phyloP scores from a whole-genome alignment of 2,797 vertebrate species.

The Cichlasoma orientale region DNA sequence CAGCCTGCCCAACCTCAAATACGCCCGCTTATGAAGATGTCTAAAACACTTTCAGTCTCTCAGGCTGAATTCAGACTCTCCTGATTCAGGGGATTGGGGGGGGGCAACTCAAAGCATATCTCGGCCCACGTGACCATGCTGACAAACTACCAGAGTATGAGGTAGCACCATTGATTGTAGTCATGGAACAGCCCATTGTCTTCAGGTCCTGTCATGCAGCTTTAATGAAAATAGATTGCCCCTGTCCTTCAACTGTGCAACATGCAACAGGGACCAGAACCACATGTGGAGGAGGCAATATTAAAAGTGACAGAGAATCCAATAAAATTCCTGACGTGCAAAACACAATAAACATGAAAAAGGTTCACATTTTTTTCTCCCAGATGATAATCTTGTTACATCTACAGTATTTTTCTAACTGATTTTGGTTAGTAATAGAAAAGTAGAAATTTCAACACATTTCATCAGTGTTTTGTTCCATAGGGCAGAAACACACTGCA shows the following conservation, averaged over 20 bases:
- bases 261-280: conserved; percentile 3
- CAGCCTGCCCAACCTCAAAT: conserved; percentile 3
- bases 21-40: background rate
- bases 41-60: background rate
- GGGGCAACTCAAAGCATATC: conserved; percentile 31
- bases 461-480: conserved; percentile 40
- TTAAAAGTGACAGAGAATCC: conserved; percentile 14
- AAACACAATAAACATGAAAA: conserved; percentile 16
- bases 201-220: conserved; percentile 60
- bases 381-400: conserved; percentile 1
- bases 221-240: conserved; percentile 77
- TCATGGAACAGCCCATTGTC: conserved; percentile 44
- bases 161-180: conserved; percentile 42
- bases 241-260: conserved; percentile 56
- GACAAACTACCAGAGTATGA: conserved; percentile 45
- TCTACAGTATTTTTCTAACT: background rate
- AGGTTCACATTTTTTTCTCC: background rate
- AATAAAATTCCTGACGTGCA: conserved; percentile 4
- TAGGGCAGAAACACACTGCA: background rate
- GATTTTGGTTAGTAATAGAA: conserved; percentile 1
- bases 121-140: conserved; percentile 23
- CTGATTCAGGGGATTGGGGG: background rate
- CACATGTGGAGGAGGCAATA: conserved; percentile 24
- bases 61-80: conserved; percentile 7
- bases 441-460: conserved; percentile 20